These are phyloP conservation scores for Pipistrellus nathusii DNA, from an alignment of 2,797 vertebrate species.

Conservation along the genomic window DNA sequence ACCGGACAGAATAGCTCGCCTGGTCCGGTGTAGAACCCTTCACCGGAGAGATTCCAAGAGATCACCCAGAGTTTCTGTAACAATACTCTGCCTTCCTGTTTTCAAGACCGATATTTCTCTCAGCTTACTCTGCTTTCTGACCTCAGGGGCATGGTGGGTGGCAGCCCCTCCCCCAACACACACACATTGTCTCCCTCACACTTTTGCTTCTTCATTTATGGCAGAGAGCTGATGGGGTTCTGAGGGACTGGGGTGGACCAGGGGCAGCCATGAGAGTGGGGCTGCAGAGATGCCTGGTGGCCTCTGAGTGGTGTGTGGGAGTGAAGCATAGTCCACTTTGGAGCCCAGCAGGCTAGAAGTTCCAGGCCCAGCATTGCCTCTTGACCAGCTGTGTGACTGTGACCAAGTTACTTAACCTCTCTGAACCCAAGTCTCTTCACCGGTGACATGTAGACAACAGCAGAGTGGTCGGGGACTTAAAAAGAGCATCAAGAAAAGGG, in stretches of 20 bases:
- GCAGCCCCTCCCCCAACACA: background rate
- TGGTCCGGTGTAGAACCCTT: fast-evolving
- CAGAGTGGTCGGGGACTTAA: background rate
- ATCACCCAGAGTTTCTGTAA: background rate
- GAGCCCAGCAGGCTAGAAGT: background rate
- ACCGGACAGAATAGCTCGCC: fast-evolving
- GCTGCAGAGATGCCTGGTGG: background rate
- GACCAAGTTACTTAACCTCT: background rate
- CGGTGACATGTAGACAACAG: background rate
- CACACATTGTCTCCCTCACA: too few relatives aligned
- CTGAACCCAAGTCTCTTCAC: background rate
- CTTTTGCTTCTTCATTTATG: background rate
- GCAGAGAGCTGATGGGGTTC: background rate
- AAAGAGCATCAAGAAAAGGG: background rate
- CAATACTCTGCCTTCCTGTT: background rate
- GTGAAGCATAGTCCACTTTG: background rate
- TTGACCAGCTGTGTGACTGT: background rate
- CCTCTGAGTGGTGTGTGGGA: background rate
- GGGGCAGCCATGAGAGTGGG: background rate
- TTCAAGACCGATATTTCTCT: background rate
- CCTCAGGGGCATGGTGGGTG: background rate
- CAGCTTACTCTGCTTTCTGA: background rate
- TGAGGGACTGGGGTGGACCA: too few relatives aligned
- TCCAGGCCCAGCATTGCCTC: background rate
- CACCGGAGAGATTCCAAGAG: background rate